Conservation (phyloP, 2,797 vertebrate species). For the Ispidina lecontei region DNA sequence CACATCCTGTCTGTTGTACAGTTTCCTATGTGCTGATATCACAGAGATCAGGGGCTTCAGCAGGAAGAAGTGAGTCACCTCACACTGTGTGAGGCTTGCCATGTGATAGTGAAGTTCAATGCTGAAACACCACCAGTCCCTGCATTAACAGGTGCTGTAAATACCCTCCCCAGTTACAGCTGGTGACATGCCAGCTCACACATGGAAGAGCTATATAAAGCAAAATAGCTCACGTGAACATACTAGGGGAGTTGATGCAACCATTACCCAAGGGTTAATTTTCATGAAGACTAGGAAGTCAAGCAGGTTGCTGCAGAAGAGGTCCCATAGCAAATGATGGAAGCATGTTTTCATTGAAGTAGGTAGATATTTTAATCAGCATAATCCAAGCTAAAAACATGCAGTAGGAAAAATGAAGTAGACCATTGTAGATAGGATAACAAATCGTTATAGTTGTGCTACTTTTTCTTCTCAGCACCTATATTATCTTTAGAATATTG, state of each 20-base stretch:
- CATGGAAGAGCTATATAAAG: neutral
- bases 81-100: neutral
- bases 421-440: neutral
- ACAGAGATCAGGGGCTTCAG: neutral
- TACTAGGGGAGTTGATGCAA: neutral
- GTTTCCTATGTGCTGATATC: neutral
- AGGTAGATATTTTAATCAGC: neutral
- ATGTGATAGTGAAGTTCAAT: neutral
- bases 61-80: neutral
- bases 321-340: neutral
- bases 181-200: neutral
- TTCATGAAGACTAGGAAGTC: neutral
- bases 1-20: neutral
- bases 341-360: neutral
- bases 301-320: neutral
- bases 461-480: neutral
- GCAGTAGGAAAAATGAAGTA: neutral
- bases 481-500: neutral
- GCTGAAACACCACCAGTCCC: neutral
- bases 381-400: neutral
- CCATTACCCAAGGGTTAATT: neutral
- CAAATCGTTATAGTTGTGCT: neutral
- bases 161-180: neutral
- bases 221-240: neutral
- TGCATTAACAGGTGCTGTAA: constrained; percentile 29